Base-by-base conservation (phyloP, 2,888 invertebrate species). In the Drosophila yooni region DNA sequence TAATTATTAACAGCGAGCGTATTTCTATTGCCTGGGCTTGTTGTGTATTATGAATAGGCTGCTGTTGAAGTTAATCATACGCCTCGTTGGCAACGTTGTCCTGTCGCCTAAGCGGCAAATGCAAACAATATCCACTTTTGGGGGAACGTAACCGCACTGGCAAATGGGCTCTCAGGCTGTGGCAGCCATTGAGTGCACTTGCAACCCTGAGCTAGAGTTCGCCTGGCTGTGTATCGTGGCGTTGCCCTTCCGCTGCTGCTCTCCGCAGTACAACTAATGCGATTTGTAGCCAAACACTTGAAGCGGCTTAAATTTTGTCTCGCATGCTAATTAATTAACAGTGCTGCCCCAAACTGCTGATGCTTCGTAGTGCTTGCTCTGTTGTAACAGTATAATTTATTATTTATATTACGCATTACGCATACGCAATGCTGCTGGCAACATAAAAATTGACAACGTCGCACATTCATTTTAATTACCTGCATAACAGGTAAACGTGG, bases 401-500 rank as follows among this genome's bases (percentile, higher is more conserved):
- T 85, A 85, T 88, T 85, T 79, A 83, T 70, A 81, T 40, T 67
- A 71, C 76, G 70, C 81, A 83, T 83, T 81, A 79, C 76, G 76
- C 74, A 87, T 75, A 76, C 84, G 81, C 67, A 61, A 57, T 57
- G 70, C 64, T 70, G 52, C 18, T 5, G 75, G 67, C 76, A 64
- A 64, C 65, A 66, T 60, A 81, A 81, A 85, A 72, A 77, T 77
- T 81, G 82, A 81, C 81, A 80, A 51, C 62, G 54, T 66, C 69
- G 77, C 72, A 69, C 80, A 82, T 81, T 81, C 74, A 76, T 85
- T 85, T 85, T 85, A 85, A 85, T 85, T 85, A 88, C 88, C 85
- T 75, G 81, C 83, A 85, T 76, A 85, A 88, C 88, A 67, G 56
- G 27, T 29, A 2, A 43, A n/a, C 18, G 40, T 40, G 34, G 61